Evolutionary conservation across 1,140 invertebrate species (phyloP), one percentile per base, ranked within the genome.

Genomic region (Anadara kagoshimensis): DNA sequence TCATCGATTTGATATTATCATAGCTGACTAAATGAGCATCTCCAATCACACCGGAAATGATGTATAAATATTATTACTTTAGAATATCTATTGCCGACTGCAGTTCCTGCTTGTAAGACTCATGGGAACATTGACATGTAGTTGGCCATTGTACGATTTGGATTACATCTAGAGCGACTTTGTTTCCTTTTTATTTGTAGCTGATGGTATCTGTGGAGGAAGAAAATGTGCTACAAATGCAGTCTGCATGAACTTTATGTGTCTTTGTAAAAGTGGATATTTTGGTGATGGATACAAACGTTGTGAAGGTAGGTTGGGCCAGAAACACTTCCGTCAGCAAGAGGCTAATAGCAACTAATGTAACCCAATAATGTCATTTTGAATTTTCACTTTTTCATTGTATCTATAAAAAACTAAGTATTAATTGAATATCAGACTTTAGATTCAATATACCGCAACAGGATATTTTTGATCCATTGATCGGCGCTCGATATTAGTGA

Each of bases 271-370:
- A n/a, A 45, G 20, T 45, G 61, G 53, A 22, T 70, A 56, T 36
- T 22, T n/a, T 20, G 69, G 69, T 10, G 41, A 63, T 44, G 59
- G 59, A 26, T 70, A 54, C 18, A 44, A 41, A 29, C 63, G 64
- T 45, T 70, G 69, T 63, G 51, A 62, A 51, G 54, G 69, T 70
- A 56, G 45, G 47, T 70, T n/a, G n/a, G 47, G n/a, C n/a, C n/a
- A n/a, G n/a, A n/a, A n/a, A n/a, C n/a, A n/a, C n/a, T n/a, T 7
- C 36, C 2, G 7, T 29, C 10, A 24, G n/a, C 2, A 16, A 7
- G 7, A 20, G n/a, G 5, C n/a, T 53, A 20, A 53, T 18, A 53
- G 8, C 54, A 12, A 5, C 24, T 20, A 26, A 2, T 10, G 22
- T 16, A 22, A 22, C 24, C 10, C 10, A 10, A 18, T 26, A 22